Evolutionary conservation across 1,140 invertebrate species (phyloP).

Genomic region (Chrysomallon squamiferum): DNA sequence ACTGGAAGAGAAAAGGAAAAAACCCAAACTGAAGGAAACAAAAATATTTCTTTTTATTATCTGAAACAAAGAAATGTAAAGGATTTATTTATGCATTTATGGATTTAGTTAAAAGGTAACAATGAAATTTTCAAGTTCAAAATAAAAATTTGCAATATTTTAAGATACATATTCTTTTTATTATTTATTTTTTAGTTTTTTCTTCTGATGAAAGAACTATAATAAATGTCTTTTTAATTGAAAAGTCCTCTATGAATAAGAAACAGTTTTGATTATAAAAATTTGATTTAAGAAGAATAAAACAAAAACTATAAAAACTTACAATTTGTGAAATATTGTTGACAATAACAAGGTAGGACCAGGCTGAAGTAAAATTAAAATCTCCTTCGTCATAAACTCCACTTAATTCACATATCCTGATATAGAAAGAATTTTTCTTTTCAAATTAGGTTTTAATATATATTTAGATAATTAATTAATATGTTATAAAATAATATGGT

Average conservation of each 20-base stretch:
- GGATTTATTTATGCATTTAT: too few relatives aligned
- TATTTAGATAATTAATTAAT: too few relatives aligned
- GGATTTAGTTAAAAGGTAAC: too few relatives aligned
- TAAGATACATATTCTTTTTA: too few relatives aligned
- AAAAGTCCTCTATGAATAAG: not conserved
- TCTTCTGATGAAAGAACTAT: too few relatives aligned
- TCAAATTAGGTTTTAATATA: not conserved
- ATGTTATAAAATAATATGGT: too few relatives aligned
- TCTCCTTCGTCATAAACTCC: constrained; percentile 90
- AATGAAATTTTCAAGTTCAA: too few relatives aligned
- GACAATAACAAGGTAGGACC: constrained; percentile 87
- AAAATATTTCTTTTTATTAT: too few relatives aligned
- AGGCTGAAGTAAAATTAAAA: constrained; percentile 81
- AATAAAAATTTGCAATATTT: too few relatives aligned
- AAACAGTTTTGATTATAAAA: not conserved
- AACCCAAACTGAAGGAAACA: not conserved
- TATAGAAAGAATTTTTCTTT: constrained; percentile 41
- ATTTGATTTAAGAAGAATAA: not conserved
- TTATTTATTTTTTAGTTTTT: too few relatives aligned
- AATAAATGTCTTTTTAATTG: too few relatives aligned
- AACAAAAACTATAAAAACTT: constrained; percentile 38
- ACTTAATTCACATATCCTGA: constrained; percentile 82
- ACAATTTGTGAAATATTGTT: constrained; percentile 96
- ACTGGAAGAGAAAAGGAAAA: constrained; percentile 51
- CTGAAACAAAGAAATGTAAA: too few relatives aligned